Percentiles rank a stretch among this genome's conserved stretches.
Evolutionary conservation across 2,888 invertebrate species (phyloP).

Genomic region (Blomia tropicalis): DNA sequence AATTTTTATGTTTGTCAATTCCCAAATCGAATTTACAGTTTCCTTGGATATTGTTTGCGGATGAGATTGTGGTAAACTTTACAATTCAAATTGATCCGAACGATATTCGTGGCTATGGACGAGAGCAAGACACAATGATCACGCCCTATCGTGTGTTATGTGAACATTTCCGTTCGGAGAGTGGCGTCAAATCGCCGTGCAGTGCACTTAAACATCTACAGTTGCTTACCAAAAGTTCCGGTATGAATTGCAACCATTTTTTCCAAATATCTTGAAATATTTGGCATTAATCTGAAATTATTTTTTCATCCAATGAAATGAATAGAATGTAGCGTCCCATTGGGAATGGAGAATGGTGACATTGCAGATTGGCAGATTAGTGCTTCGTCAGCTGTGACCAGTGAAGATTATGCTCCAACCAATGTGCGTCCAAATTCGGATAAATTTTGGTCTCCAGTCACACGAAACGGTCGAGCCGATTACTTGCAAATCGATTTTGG

Average conservation of each 20-base stretch:
- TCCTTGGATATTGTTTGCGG: conserved; percentile 28
- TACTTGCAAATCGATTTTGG: conserved; percentile 28
- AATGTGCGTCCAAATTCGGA: conserved; percentile 23
- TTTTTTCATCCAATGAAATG: background rate
- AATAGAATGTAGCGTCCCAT: conserved; percentile 27
- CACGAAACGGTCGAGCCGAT: conserved; percentile 27
- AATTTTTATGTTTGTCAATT: background rate
- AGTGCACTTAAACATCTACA: conserved; percentile 16
- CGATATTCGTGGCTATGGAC: conserved; percentile 29
- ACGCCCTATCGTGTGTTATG: conserved; percentile 29
- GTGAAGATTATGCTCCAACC: conserved; percentile 27
- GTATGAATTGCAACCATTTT: background rate
- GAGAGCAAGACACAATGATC: conserved; percentile 27
- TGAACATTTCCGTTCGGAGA: conserved; percentile 18
- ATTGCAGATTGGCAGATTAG: conserved; percentile 29
- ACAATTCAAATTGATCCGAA: conserved; percentile 29
- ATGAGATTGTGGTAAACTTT: conserved; percentile 27
- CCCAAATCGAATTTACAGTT: conserved; percentile 22
- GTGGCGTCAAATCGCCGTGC: conserved; percentile 13
- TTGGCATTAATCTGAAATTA: background rate
- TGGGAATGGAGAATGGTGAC: conserved; percentile 26
- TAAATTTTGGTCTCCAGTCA: conserved; percentile 28
- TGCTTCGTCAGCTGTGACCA: conserved; percentile 30
- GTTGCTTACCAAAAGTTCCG: conserved; percentile 8
- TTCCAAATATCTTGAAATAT: background rate